Evolutionary conservation across 2,888 invertebrate species (phyloP), one percentile per base, ranked within the genome.

Genomic region (Microctonus aethiopoides): DNA sequence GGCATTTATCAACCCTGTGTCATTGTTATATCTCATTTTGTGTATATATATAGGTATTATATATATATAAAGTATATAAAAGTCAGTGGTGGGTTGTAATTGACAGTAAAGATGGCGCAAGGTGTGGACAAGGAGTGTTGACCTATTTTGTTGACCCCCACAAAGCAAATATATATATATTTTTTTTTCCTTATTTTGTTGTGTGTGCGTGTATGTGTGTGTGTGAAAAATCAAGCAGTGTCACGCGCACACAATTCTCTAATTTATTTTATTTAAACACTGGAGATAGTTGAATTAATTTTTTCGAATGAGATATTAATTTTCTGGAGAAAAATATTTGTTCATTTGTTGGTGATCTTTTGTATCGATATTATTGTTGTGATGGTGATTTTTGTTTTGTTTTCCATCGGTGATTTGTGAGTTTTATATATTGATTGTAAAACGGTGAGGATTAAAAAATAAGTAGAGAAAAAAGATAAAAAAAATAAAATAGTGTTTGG

Each of bases 41-140:
- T n/a, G 16, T n/a, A 16, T n/a, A 46, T 9, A 46, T 16, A 16
- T 6, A 46, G 4, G 16, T n/a, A 9, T 16, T 16, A 46, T 46
- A 64, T 65, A 65, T 54, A 41, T 41, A 41, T 29, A 57, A 22
- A 13, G 20, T 13, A 56, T 29, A 29, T 29, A 26, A 11, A 57
- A 57, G 60, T 51, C 71, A 69, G 73, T 68, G 75, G 72, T 67
- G 72, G n/a, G 74, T 69, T 70, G 75, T 75, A 77, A 75, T 77
- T 78, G 77, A 75, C 72, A 75, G 75, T 84, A 87, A 86, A 84
- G 86, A 87, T 87, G 87, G 85, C 85, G 86, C 84, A 85, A 80
- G 78, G 79, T 78, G 81, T 84, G 82, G 87, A 88, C 88, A 87
- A 88, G 87, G 80, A 89, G 76, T 80, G 82, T 81, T 84, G 84